A percentile compares a stretch with the other conserved stretches of the same genome.
These are phyloP conservation scores for Drosophila busckii DNA, from an alignment of 1,140 invertebrate genomes.

Conservation along the genomic window DNA sequence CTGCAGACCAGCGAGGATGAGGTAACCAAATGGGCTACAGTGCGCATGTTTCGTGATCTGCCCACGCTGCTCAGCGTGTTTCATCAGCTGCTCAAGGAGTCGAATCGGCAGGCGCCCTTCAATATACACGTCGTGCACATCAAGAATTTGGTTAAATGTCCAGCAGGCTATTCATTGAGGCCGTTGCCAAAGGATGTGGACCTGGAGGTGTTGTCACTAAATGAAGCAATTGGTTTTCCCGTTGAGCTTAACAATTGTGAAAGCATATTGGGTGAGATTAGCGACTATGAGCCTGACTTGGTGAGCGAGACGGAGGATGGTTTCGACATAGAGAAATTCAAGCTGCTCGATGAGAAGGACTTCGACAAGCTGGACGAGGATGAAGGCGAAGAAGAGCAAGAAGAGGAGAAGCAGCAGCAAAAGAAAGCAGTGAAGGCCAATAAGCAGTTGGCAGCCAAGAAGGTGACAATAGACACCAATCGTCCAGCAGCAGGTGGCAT, in stretches of 20 bases:
- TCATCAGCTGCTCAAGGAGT: conserved; percentile 58
- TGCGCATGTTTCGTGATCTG: conserved; percentile 63
- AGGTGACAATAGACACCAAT: too few relatives aligned
- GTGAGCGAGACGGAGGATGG: conserved; percentile 1
- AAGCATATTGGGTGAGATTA: conserved; percentile 23
- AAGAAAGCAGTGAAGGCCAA: background rate
- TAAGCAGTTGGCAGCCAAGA: too few relatives aligned
- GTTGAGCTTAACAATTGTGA: conserved; percentile 15
- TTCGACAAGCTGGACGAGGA: background rate
- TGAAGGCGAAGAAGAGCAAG: background rate
- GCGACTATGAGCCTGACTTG: conserved; percentile 53
- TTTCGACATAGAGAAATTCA: conserved; percentile 11
- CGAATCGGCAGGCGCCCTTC: conserved; percentile 47
- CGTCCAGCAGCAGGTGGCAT: too few relatives aligned
- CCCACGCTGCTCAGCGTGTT: conserved; percentile 52
- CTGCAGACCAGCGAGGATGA: conserved; percentile 1
- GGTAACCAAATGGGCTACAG: conserved; percentile 40
- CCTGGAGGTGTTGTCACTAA: conserved; percentile 37
- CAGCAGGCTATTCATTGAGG: conserved; percentile 22
- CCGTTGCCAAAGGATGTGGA: conserved; percentile 6
- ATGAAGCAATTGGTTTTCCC: conserved; percentile 48
- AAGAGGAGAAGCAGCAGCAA: background rate
- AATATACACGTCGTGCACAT: conserved; percentile 49
- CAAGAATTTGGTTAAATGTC: conserved; percentile 42
- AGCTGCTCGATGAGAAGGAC: background rate